Evolutionary conservation across 1,140 invertebrate species (phyloP).

Genomic region (Eupristina koningsbergeri): DNA sequence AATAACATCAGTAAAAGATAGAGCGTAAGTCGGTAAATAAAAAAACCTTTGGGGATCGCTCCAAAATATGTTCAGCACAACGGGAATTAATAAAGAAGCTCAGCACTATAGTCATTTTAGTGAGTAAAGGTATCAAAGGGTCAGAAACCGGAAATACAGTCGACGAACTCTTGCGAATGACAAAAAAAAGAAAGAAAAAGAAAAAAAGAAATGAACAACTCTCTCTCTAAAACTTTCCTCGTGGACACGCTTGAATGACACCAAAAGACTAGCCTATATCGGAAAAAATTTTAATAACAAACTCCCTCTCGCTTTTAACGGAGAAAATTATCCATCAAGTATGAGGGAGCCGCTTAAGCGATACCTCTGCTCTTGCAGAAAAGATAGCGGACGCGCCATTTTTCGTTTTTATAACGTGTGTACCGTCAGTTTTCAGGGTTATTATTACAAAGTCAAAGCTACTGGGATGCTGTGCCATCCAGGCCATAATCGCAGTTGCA

Average conservation of each 20-base stretch:
- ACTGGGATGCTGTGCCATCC: neutral
- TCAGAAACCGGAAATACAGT: conserved; percentile 40
- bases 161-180: neutral
- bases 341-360: conserved; percentile 46
- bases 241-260: neutral
- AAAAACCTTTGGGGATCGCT: conserved; percentile 11
- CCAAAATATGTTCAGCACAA: no score
- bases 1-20: neutral
- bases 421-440: conserved; percentile 30
- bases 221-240: neutral
- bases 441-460: conserved; percentile 49
- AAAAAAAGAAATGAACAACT: neutral
- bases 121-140: conserved; percentile 26
- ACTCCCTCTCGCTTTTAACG: conserved; percentile 46
- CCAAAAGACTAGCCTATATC: neutral
- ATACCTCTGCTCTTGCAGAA: conserved; percentile 22
- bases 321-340: conserved; percentile 67
- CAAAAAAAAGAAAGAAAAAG: neutral
- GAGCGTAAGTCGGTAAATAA: no score
- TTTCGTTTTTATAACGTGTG: neutral
- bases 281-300: conserved; percentile 64
- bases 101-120: neutral
- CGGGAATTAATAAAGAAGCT: conserved; percentile 38
- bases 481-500: neutral
- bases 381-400: conserved; percentile 24